phyloP scores from a whole-genome alignment of 2,113 vertebrate species.

The Pycnonotus jocosus region DNA sequence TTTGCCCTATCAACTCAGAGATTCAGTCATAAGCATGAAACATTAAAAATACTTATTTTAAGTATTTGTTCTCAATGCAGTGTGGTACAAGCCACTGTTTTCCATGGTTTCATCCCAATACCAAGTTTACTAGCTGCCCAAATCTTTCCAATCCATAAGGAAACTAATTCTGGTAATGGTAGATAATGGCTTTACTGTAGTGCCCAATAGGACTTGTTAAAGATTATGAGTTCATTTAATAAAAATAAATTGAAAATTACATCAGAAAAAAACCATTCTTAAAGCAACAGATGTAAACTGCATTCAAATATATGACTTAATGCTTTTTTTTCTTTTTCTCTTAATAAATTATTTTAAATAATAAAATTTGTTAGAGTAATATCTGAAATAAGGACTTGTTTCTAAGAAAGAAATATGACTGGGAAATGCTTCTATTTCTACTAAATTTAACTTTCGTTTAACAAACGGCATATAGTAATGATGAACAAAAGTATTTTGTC shows the following conservation, averaged over 20 bases:
- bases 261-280: neutral
- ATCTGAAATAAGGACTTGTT: neutral
- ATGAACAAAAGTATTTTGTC: neutral
- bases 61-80: neutral
- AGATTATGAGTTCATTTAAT: neutral
- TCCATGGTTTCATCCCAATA: neutral
- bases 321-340: neutral
- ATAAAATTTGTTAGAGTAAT: neutral
- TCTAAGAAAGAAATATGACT: neutral
- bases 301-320: neutral
- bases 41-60: neutral
- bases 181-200: neutral
- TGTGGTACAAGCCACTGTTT: neutral
- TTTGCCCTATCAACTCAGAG: neutral
- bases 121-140: neutral
- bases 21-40: neutral
- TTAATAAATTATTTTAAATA: neutral
- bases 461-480: neutral
- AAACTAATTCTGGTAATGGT: neutral
- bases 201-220: neutral
- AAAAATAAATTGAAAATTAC: neutral
- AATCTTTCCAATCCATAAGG: neutral
- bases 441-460: neutral
- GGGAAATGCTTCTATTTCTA: neutral
- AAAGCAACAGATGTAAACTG: neutral